These are phyloP conservation scores for Vireo altiloquus DNA, from an alignment of 2,113 vertebrate genomes.

Conservation along the genomic window DNA sequence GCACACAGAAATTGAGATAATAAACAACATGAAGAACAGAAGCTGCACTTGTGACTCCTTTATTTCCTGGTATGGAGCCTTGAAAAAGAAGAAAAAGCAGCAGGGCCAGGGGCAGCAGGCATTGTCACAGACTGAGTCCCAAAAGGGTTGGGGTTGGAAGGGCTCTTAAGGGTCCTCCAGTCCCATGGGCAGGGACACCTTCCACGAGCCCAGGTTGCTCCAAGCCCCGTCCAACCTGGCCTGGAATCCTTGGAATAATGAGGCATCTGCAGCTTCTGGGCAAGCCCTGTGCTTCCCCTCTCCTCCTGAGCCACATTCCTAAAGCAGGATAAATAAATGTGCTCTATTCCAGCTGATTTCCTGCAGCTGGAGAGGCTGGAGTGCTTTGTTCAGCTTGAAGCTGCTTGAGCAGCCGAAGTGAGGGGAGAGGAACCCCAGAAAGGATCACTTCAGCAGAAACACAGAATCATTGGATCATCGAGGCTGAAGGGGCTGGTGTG, in stretches of 20 bases:
- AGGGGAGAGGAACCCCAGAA: neutral
- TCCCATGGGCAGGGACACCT: neutral
- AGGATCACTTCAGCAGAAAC: neutral
- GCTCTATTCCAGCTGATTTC: neutral
- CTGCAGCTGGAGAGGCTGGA: neutral
- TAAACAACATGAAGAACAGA: too few relatives aligned
- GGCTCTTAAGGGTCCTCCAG: neutral
- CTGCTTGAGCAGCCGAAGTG: neutral
- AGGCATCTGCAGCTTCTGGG: neutral
- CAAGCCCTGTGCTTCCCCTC: neutral
- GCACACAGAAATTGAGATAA: too few relatives aligned
- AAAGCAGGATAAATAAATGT: rapidly evolving
- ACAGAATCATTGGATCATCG: rapidly evolving
- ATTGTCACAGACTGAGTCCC: rapidly evolving
- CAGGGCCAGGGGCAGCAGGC: too few relatives aligned
- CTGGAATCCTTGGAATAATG: neutral
- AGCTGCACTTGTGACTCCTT: too few relatives aligned
- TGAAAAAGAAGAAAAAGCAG: too few relatives aligned
- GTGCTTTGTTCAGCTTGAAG: neutral
- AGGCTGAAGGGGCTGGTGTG: rapidly evolving
- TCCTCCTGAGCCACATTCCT: neutral
- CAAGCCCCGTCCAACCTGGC: neutral
- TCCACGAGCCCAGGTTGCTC: rapidly evolving
- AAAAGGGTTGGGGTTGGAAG: neutral
- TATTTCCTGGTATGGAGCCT: too few relatives aligned